Conservation (phyloP, 1,140 invertebrate species). For the Leptopilina boulardi region DNA sequence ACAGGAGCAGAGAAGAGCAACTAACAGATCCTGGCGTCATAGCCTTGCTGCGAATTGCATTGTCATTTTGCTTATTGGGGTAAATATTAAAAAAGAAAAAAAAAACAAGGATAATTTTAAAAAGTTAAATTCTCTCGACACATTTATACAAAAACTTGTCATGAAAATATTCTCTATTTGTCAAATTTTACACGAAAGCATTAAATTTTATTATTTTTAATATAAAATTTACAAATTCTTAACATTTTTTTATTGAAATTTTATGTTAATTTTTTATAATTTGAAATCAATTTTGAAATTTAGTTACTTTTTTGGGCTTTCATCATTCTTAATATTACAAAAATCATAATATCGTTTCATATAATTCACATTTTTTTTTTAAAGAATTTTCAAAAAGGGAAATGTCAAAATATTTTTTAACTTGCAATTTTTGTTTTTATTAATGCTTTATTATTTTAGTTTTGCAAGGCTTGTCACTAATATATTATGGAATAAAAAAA, state of each 20-base stretch:
- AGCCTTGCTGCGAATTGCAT: slow-evolving; percentile 74
- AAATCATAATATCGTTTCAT: not conserved
- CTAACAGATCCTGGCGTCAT: slow-evolving; percentile 74
- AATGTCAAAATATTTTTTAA: not conserved
- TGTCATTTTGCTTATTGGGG: slow-evolving; percentile 75
- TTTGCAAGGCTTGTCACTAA: slow-evolving; percentile 24
- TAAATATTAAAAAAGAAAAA: slow-evolving; percentile 70
- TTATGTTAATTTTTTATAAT: slow-evolving; percentile 25
- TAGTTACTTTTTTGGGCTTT: not conserved
- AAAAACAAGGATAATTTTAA: slow-evolving; percentile 35
- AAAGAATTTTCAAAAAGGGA: not conserved
- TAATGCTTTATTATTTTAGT: slow-evolving; percentile 13
- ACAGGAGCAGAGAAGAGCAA: slow-evolving; percentile 75
- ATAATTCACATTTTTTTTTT: not conserved
- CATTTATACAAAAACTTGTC: not conserved
- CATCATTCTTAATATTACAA: not conserved
- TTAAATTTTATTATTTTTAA: too few relatives aligned
- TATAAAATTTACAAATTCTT: too few relatives aligned
- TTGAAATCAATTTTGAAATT: too few relatives aligned
- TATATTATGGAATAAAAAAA: not conserved
- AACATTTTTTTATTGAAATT: slow-evolving; percentile 36
- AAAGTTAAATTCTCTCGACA: not conserved
- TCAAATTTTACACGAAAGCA: too few relatives aligned
- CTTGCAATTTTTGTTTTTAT: not conserved
- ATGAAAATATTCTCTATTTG: too few relatives aligned